These are phyloP conservation scores for Marisa cornuarietis DNA, from an alignment of 1,140 invertebrate species.

Conservation along the genomic window DNA sequence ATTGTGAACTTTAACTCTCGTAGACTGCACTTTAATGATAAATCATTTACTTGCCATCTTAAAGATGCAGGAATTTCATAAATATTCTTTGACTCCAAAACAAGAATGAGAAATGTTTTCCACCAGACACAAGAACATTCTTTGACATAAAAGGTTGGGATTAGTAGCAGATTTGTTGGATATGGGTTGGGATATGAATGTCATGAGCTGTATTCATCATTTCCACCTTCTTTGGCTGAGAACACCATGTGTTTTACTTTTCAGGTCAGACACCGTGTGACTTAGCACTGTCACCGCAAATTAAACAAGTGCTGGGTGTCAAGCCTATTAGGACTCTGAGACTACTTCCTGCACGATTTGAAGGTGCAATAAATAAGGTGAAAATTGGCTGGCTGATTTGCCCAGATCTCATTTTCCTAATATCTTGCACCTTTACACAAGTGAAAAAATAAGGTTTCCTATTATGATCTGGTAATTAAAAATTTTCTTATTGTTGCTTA, in stretches of 20 bases:
- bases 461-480: background rate
- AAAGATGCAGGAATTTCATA: too few species aligned
- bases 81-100: too few species aligned
- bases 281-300: slow-evolving; percentile 72
- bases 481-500: too few species aligned
- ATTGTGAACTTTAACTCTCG: too few species aligned
- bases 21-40: too few species aligned
- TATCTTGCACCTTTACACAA: background rate
- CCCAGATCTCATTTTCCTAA: too few species aligned
- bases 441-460: background rate
- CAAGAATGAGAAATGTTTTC: too few species aligned
- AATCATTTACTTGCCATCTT: too few species aligned
- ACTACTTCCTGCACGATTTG: slow-evolving; percentile 71
- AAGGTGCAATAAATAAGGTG: slow-evolving; percentile 74
- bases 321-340: slow-evolving; percentile 72
- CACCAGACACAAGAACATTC: too few species aligned
- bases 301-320: slow-evolving; percentile 76
- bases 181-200: slow-evolving; percentile 4
- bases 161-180: too few species aligned
- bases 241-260: slow-evolving; percentile 19
- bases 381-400: background rate
- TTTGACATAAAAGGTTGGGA: too few species aligned
- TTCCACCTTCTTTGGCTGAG: too few species aligned
- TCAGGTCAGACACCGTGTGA: slow-evolving; percentile 74
- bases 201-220: background rate